Percentiles rank a stretch among this genome's conserved stretches.
These are phyloP conservation scores for Gerris lacustris DNA, from an alignment of 2,888 invertebrate species.

Conservation along the genomic window DNA sequence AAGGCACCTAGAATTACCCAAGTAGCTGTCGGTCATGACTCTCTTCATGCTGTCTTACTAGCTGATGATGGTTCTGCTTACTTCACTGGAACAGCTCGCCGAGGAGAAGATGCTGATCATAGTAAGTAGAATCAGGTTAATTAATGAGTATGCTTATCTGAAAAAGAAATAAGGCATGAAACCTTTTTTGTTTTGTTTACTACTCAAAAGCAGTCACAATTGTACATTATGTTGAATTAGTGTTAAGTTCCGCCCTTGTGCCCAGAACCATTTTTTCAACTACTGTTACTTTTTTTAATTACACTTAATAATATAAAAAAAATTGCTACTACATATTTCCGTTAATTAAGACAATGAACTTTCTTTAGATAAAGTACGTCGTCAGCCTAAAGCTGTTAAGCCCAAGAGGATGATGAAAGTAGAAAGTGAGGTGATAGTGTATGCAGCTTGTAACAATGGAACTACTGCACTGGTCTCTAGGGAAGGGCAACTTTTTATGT, in stretches of 20 bases:
- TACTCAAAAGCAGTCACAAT: no score
- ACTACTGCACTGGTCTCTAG: conserved; percentile 84
- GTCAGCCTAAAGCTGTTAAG: conserved; percentile 80
- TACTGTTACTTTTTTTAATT: conserved; percentile 6
- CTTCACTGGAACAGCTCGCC: conserved; percentile 69
- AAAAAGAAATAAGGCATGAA: no score
- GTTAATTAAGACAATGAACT: no score
- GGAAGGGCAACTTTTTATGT: conserved; percentile 82
- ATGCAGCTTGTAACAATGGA: conserved; percentile 86
- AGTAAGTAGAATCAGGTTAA: conserved; percentile 37
- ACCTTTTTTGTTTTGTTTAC: no score
- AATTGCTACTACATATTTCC: neutral
- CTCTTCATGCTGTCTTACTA: conserved; percentile 79
- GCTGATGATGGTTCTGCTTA: conserved; percentile 84
- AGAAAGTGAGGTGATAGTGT: conserved; percentile 68
- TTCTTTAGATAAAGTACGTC: conserved; percentile 46
- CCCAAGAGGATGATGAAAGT: conserved; percentile 85
- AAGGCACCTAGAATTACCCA: conserved; percentile 62
- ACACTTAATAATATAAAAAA: neutral
- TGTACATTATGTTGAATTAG: neutral
- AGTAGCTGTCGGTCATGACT: conserved; percentile 85
- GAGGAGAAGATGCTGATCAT: conserved; percentile 88
- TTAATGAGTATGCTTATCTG: no score
- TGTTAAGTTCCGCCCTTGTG: neutral
- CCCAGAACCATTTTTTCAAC: no score